Evolutionary conservation across 2,888 invertebrate species (phyloP).

Genomic region (Camponotus fellah): DNA sequence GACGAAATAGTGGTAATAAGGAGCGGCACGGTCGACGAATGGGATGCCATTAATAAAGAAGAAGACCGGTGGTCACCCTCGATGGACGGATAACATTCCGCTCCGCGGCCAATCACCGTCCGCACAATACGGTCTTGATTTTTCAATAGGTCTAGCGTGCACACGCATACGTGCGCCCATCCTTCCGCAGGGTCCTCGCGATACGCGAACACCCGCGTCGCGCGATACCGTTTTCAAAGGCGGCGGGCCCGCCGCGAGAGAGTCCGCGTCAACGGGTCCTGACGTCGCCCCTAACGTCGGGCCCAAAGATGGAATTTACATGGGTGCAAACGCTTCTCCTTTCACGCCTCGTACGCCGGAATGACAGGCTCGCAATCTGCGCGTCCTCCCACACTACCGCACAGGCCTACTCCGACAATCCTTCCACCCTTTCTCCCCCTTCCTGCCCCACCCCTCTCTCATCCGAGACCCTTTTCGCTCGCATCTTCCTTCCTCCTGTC

Average conservation of each 20-base stretch:
- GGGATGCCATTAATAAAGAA: constrained; percentile 43
- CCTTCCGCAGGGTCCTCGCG: not conserved
- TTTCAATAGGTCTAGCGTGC: constrained; percentile 40
- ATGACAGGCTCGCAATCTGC: constrained; percentile 81
- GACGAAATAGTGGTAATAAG: constrained; percentile 7
- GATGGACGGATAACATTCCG: constrained; percentile 33
- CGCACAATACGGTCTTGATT: constrained; percentile 49
- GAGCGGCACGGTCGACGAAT: constrained; percentile 24
- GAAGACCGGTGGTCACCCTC: constrained; percentile 20
- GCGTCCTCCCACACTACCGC: constrained; percentile 79
- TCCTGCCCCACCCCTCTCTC: constrained; percentile 1
- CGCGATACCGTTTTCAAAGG: constrained; percentile 31
- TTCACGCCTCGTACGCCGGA: constrained; percentile 76
- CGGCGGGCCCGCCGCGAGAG: constrained; percentile 25
- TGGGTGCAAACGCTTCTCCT: constrained; percentile 73
- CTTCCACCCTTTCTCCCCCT: not conserved
- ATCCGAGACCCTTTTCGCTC: constrained; percentile 51
- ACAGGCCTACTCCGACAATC: constrained; percentile 33
- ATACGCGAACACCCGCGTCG: constrained; percentile 51
- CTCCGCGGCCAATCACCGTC: constrained; percentile 31
- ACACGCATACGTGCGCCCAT: not conserved
- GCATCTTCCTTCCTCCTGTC: constrained; percentile 68
- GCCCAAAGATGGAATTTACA: constrained; percentile 72
- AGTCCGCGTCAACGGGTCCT: constrained; percentile 63
- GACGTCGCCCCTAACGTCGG: constrained; percentile 55